These are phyloP conservation scores for Dryadula phaetusa DNA, from an alignment of 2,888 invertebrate species.

Conservation along the genomic window DNA sequence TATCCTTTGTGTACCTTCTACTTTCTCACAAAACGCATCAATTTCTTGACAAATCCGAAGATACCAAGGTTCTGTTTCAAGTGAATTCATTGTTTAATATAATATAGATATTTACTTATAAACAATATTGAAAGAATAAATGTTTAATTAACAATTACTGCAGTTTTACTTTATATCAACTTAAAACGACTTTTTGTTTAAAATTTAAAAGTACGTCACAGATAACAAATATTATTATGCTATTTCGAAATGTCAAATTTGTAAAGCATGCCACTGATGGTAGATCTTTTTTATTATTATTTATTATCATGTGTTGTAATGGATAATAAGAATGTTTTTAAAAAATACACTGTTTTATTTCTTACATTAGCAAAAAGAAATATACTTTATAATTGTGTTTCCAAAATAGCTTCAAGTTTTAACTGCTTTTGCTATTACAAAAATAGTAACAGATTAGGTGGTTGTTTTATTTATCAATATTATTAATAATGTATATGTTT, in stretches of 20 bases:
- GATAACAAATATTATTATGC: background rate
- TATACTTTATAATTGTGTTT: too few relatives aligned
- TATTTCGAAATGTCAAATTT: background rate
- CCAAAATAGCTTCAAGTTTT: too few relatives aligned
- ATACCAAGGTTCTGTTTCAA: constrained; percentile 53
- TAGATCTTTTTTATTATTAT: too few relatives aligned
- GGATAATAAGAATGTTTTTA: too few relatives aligned
- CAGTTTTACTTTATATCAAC: background rate
- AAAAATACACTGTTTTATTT: too few relatives aligned
- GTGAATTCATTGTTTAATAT: constrained; percentile 30
- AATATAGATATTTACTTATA: background rate
- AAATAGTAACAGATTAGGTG: too few relatives aligned
- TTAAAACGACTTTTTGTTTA: constrained; percentile 11
- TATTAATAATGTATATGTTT: too few relatives aligned
- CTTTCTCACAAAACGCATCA: constrained; percentile 57
- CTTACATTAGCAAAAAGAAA: too few relatives aligned
- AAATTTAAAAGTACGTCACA: background rate
- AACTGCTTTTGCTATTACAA: too few relatives aligned
- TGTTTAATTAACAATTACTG: background rate
- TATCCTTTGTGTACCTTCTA: constrained; percentile 64
- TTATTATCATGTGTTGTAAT: too few relatives aligned
- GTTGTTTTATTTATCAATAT: too few relatives aligned
- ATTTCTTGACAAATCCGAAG: constrained; percentile 53
- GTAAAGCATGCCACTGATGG: background rate
- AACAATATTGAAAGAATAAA: background rate